phyloP scores from a whole-genome alignment of 1,140 invertebrate species.

The Apis mellifera region DNA sequence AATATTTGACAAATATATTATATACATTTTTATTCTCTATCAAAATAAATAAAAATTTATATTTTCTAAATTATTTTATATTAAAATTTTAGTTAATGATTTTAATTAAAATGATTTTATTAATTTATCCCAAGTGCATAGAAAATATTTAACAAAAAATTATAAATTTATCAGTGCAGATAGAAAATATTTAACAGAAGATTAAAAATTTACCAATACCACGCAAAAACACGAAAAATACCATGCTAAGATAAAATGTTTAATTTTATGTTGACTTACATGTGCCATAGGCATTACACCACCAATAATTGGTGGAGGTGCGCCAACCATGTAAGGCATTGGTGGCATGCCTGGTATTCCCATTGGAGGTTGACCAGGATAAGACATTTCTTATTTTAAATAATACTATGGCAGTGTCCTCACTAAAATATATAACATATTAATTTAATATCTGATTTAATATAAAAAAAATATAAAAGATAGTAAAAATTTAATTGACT shows the following conservation, averaged over 20 bases:
- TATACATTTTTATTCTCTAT: background rate
- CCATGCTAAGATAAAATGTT: background rate
- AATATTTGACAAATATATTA: conserved; percentile 13
- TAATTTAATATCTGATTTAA: background rate
- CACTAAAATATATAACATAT: conserved; percentile 36
- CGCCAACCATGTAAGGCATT: conserved; percentile 80
- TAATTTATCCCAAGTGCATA: background rate
- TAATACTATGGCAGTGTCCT: conserved; percentile 35
- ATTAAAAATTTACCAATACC: conserved; percentile 4
- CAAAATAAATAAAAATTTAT: background rate
- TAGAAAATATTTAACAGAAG: background rate
- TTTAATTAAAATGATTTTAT: conserved; percentile 15
- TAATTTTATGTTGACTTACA: conserved; percentile 69
- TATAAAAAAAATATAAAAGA: background rate
- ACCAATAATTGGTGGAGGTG: conserved; percentile 79
- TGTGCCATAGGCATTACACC: conserved; percentile 81
- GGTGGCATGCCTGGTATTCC: conserved; percentile 80
- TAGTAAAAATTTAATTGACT: background rate
- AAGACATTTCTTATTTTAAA: conserved; percentile 73
- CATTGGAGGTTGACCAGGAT: conserved; percentile 80
- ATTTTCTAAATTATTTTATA: background rate
- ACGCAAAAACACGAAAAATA: conserved; percentile 19
- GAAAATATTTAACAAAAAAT: background rate
- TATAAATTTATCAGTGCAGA: conserved; percentile 1
- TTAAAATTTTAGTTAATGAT: background rate